Base-by-base conservation (phyloP, 2,113 vertebrate genomes). In the Alouatta palliata region DNA sequence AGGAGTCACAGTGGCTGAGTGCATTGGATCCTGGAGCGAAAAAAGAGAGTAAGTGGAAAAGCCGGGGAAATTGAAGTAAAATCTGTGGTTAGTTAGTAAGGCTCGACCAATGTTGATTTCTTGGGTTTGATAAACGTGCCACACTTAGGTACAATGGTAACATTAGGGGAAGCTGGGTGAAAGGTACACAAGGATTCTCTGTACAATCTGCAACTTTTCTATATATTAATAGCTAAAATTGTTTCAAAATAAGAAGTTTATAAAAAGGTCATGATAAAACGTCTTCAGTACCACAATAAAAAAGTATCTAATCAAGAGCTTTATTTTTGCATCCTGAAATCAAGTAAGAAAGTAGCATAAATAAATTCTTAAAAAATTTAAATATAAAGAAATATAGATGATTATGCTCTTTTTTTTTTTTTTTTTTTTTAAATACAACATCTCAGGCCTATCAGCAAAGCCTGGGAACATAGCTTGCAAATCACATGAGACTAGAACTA, bases 261-360 rank as follows among this genome's bases (percentile, higher is more conserved):
- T 17, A 23, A 94, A 85, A 92, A 43, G 52, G 8, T 80, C 40
- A 68, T 25, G 35, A 49, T 66, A 52, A 49, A 93, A 75, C 82
- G 75, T 5, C 75, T 45, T 92, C 47, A 54, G 40, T 95, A 64
- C 49, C 23, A 40, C 35, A 25, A 66, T 73, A 56, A 90, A 97
- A 96, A 82, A 45, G 3, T 71, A 10, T 56, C 14, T 79, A 43
- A 49, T 66, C 45, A 93, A 37, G 25, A 92, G 25, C 30, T 54
- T 76, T 97, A 58, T 66, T 77, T 47, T 88, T 75, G 40, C 73
- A 75, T 58, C 35, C 45, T 90, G 80, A 94, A 91, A 56, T 84
- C 68, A 95, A 71, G 2, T 54, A 76, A 96, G 61, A 95, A 91
- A 68, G 13, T 81, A 70, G 49, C 11, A 75, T 66, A 84, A 70